These are phyloP conservation scores for Aphodius sticticus DNA, from an alignment of 2,888 invertebrate genomes.

Conservation along the genomic window DNA sequence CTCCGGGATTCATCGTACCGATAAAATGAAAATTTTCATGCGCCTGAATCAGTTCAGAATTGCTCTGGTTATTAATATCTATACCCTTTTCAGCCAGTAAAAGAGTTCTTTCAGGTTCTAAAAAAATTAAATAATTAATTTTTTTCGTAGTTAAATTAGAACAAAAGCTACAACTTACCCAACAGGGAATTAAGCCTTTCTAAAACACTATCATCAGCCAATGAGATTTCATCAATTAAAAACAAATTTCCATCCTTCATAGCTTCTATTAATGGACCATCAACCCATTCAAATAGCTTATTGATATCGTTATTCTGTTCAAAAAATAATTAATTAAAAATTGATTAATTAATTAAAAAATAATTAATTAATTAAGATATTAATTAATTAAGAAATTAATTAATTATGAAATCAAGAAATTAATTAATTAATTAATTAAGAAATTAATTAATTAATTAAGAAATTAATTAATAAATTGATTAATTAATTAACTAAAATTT, in stretches of 20 bases:
- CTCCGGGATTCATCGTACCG: conserved; percentile 99
- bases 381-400: neutral
- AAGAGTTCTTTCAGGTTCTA: conserved; percentile 89
- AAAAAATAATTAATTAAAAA: conserved; percentile 22
- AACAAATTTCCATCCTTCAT: conserved; percentile 91
- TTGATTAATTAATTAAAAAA: conserved; percentile 13
- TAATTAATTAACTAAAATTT: too few relatives aligned
- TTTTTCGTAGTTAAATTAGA: neutral
- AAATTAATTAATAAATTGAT: too few relatives aligned
- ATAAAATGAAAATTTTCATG: conserved; percentile 84
- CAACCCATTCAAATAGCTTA: conserved; percentile 94
- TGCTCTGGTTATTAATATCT: conserved; percentile 63
- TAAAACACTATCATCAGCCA: conserved; percentile 97
- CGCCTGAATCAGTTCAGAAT: conserved; percentile 70
- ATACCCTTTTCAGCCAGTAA: conserved; percentile 91
- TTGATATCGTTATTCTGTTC: conserved; percentile 50
- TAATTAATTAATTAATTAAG: neutral
- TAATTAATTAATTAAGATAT: neutral
- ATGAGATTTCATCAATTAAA: conserved; percentile 97
- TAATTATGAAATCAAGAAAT: neutral
- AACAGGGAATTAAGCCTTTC: conserved; percentile 96
- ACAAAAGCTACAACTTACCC: conserved; percentile 55
- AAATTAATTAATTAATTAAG: too few relatives aligned
- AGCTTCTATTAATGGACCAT: conserved; percentile 92
- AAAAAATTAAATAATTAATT: conserved; percentile 38